A percentile compares a stretch with the other conserved stretches of the same genome.
Conservation (phyloP, 2,888 invertebrate species). For the Atherix ibis region DNA sequence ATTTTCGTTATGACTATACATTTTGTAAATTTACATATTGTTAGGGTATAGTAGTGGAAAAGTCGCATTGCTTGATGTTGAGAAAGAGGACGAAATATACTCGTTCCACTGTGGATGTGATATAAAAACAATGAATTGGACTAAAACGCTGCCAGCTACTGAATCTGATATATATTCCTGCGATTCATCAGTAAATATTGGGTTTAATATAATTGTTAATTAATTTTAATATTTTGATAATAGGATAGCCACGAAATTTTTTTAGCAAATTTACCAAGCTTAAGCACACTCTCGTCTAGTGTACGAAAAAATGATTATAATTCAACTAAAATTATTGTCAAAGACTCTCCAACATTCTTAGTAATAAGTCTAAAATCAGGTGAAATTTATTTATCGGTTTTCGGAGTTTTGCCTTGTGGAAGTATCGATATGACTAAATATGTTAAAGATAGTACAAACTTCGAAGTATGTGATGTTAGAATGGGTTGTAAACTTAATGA, state of each 20-base stretch:
- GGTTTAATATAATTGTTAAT: neutral
- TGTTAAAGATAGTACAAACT: slow-evolving; percentile 39
- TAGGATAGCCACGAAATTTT: slow-evolving; percentile 39
- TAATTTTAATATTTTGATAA: too few relatives aligned
- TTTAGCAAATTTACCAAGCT: slow-evolving; percentile 39
- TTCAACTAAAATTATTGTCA: slow-evolving; percentile 35
- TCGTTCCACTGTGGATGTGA: slow-evolving; percentile 42
- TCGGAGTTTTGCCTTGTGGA: slow-evolving; percentile 72
- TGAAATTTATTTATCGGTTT: slow-evolving; percentile 56
- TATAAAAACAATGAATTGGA: slow-evolving; percentile 63
- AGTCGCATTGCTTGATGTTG: slow-evolving; percentile 63
- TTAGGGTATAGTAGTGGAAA: slow-evolving; percentile 53
- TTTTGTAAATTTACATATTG: neutral
- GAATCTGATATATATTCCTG: slow-evolving; percentile 18
- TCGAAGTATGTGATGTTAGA: slow-evolving; percentile 46
- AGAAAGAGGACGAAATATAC: slow-evolving; percentile 67
- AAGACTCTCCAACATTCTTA: slow-evolving; percentile 56
- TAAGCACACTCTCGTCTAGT: slow-evolving; percentile 37
- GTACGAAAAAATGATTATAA: slow-evolving; percentile 37
- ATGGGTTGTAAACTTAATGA: slow-evolving; percentile 55
- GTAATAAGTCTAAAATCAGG: slow-evolving; percentile 64
- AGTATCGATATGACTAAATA: slow-evolving; percentile 43
- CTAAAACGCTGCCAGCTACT: slow-evolving; percentile 19
- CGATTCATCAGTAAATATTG: slow-evolving; percentile 13
- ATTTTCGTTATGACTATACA: slow-evolving; percentile 1